Evolutionary conservation across 2,797 vertebrate species (phyloP), one percentile per base, ranked within the genome.

Genomic region (Cynopterus sphinx): DNA sequence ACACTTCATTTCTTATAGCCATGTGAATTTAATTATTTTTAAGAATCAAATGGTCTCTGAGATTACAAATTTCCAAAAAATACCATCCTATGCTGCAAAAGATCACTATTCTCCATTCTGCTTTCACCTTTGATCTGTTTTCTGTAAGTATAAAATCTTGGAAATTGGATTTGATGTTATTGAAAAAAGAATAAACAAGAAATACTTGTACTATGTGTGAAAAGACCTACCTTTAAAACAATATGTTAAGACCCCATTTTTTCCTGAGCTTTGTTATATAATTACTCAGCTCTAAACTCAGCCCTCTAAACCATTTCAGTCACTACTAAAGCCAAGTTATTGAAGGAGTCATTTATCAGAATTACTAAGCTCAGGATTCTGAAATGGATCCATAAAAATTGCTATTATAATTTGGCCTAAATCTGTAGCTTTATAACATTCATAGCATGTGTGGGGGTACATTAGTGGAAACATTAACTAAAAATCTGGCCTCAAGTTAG

Each of bases 311-410:
- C 90, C 74, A 91, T 96, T 96, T 68, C 81, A 95, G 68, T 78
- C 73, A 89, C 73, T 68, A 61, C 39, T 49, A 95, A 96, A 87
- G 96, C 95, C 87, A 97, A 96, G 41, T 75, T 87, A 97, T 84
- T 96, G 94, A 96, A 95, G 75, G 85, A 96, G 65, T 63, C 77
- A 96, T 97, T 97, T 94, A 95, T 97, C 96, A 97, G 75, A 96
- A 97, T 97, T 95, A 96, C 82, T 90, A 95, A 95, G 65, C 92
- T 96, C 67, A 59, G 84, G 43, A 78, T 96, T 59, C 85, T 92
- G 68, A 97, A 95, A 92, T 94, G 33, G 82, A 96, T 95, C 95
- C 77, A 95, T 83, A 95, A 96, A 97, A 96, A 83, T 57, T 93
- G 73, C 73, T 91, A 55, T 92, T 92, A 90, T 94, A 94, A 97